These are phyloP conservation scores for Fragum sueziense DNA, from an alignment of 2,888 invertebrate genomes.

Conservation along the genomic window DNA sequence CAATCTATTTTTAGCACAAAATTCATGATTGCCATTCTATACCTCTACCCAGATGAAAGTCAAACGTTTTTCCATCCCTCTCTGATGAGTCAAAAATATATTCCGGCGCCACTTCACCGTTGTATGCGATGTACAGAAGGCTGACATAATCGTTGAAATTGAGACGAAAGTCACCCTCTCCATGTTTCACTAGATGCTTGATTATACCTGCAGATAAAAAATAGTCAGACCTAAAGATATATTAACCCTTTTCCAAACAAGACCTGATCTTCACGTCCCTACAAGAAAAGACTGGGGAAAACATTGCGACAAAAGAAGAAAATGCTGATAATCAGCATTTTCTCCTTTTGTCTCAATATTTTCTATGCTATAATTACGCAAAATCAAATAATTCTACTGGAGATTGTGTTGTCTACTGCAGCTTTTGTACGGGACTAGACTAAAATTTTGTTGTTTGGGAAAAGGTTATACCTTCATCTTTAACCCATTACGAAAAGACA, in stretches of 20 bases:
- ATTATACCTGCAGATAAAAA: constrained; percentile 32
- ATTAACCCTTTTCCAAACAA: too few relatives aligned
- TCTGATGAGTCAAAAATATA: constrained; percentile 49
- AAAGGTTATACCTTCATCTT: too few relatives aligned
- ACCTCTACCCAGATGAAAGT: constrained; percentile 94
- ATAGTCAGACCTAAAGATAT: not conserved
- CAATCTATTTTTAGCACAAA: too few relatives aligned
- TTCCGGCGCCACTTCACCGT: constrained; percentile 26
- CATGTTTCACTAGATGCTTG: constrained; percentile 38
- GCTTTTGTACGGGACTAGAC: too few relatives aligned
- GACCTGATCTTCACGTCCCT: too few relatives aligned
- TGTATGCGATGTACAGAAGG: constrained; percentile 36
- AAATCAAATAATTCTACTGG: too few relatives aligned
- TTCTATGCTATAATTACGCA: not conserved
- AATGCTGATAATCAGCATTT: not conserved
- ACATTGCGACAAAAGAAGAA: not conserved
- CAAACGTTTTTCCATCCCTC: constrained; percentile 89
- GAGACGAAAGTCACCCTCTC: constrained; percentile 35
- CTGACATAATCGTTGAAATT: constrained; percentile 41
- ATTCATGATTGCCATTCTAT: too few relatives aligned
- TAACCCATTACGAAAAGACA: too few relatives aligned
- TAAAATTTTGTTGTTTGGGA: too few relatives aligned
- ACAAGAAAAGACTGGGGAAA: too few relatives aligned
- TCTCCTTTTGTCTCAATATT: constrained; percentile 1
- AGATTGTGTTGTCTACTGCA: too few relatives aligned